Evolutionary conservation across 2,888 invertebrate species (phyloP), one percentile per base, ranked within the genome.

Genomic region (Perdita meconis): DNA sequence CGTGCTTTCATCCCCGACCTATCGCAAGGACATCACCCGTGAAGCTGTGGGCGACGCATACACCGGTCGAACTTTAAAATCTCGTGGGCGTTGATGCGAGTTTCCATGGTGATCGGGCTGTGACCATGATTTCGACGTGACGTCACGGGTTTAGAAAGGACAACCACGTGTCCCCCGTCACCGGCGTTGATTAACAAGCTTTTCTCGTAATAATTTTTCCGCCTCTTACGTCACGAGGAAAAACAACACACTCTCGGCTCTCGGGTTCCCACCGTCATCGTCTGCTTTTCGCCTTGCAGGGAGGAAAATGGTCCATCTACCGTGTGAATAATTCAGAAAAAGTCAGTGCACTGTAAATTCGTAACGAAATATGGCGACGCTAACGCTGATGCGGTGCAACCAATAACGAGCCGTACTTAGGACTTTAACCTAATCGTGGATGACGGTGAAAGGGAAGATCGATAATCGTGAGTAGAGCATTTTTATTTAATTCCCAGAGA

Each of bases 81-180:
- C 83, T 82, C 83, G 85, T 85, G 77, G 85, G 85, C 85, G 85
- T 82, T 53, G 70, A 56, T 53, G 53, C 74, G 71, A 76, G 80
- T 78, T 78, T 80, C 78, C 80, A 81, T 78, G 81, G 71, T 47
- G 84, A 80, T 70, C 73, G 61, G 24, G 61, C 75, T 72, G 80
- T 84, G 84, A 84, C 84, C 84, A 84, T 82, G 84, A 84, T 84
- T 83, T 80, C 78, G 70, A 73, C 53, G 59, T 83, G 77, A 83
- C 74, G 82, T 82, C 82, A 83, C 38, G 24, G 50, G 19, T 71
- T 47, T 26, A 44, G 19, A 68, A 79, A 72, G 65, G 77, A 76
- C 70, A 68, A 64, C 72, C 73, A 57, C 75, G 64, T 57, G 64
- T n/a, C 36, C 19, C 55, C 50, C 1, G 40, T 56, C 65, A 44